These are phyloP conservation scores for Chalcis sispes DNA, from an alignment of 2,888 invertebrate genomes.

Conservation along the genomic window DNA sequence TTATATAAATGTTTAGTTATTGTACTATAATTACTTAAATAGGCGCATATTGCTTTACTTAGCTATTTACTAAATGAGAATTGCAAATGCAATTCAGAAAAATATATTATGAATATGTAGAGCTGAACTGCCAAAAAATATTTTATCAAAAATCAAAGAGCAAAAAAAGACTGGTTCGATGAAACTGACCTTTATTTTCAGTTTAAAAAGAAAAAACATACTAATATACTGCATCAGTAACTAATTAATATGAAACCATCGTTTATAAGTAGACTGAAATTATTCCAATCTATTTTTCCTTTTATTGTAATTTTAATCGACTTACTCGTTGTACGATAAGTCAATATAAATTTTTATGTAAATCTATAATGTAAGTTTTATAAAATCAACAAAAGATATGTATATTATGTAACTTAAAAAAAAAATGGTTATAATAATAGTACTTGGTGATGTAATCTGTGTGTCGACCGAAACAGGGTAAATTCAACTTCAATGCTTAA, in stretches of 20 bases:
- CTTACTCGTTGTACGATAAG: constrained; percentile 26
- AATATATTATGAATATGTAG: constrained; percentile 10
- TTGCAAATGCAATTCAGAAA: constrained; percentile 20
- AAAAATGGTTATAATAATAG: background rate
- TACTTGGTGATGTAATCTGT: constrained; percentile 22
- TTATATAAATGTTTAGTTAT: constrained; percentile 12
- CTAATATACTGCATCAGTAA: no score
- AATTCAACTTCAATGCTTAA: constrained; percentile 6
- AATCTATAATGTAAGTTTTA: constrained; percentile 29
- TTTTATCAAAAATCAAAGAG: constrained; percentile 25
- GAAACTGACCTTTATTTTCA: no score
- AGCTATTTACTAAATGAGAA: background rate
- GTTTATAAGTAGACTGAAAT: no score
- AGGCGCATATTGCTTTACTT: constrained; percentile 1
- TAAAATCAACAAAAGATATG: constrained; percentile 3
- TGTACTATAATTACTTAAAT: constrained; percentile 21
- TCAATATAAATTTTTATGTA: constrained; percentile 12
- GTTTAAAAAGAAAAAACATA: no score
- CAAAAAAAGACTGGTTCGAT: constrained; percentile 44
- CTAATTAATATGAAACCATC: no score
- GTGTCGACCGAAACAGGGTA: constrained; percentile 14
- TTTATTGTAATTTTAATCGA: no score
- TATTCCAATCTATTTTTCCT: no score
- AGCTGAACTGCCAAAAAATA: constrained; percentile 28
- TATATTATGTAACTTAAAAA: no score